Evolutionary conservation across 2,113 vertebrate species (phyloP), one percentile per base, ranked within the genome.

Genomic region (Acrocephalus kingi): DNA sequence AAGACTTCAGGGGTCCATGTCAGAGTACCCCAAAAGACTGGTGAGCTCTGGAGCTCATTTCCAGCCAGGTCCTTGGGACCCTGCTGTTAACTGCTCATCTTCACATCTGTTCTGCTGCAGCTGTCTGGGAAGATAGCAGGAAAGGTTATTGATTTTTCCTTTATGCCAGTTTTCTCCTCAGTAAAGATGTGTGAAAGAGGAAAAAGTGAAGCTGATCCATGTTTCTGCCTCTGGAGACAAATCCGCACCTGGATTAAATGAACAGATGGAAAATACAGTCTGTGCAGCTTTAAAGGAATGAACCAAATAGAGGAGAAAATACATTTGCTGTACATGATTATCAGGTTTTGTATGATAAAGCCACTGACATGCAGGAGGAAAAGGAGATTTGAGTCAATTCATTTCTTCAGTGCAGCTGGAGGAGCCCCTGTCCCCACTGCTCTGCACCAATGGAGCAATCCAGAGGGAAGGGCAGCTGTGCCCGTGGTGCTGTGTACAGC

Each of bases 91-190:
- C 68, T 3, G 11, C 61, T 92, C 6, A 0, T 78, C 52, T 28
- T 64, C 74, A 68, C 75, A 69, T 48, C 85, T 61, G n/a, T 19
- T 81, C 51, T 87, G 84, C 37, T 62, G 37, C 85, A 92, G 75
- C 87, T 91, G 88, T 72, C 89, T 84, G 75, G 72, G 62, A 84
- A 94, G 72, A 84, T 0, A 62, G 76, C 68, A 84, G 49, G 66
- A 84, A 93, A 92, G 13, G 33, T 80, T 93, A 94, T 87, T 87
- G 76, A 86, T 90, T 93, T 92, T 55, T 64, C 58, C 86, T 84
- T 82, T 30, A 18, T 59, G 54, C 28, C 76, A 51, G 58, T 78
- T 76, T 86, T 86, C 51, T 87, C 55, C 86, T 85, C 81, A 75
- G 46, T 59, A 24, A 52, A 86, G 69, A 68, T 58, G 46, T 96